These are phyloP conservation scores for Metopolophium dirhodum DNA, from an alignment of 1,140 invertebrate species.

Conservation along the genomic window DNA sequence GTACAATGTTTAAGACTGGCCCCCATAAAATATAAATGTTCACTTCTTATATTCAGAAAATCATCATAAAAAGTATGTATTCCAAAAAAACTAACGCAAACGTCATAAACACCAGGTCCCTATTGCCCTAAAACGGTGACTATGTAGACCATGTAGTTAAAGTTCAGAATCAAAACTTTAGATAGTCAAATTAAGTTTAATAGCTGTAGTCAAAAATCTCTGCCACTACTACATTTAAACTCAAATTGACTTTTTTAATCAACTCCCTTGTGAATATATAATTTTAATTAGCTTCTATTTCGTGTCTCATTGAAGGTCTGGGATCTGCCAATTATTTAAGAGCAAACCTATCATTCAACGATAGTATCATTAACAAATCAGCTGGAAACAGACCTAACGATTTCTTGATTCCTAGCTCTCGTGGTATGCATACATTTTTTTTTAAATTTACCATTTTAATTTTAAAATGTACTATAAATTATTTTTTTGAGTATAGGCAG, in stretches of 20 bases:
- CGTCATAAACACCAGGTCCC: too few relatives aligned
- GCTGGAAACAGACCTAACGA: not conserved
- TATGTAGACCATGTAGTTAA: not conserved
- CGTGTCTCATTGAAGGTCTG: not conserved
- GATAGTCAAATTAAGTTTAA: not conserved
- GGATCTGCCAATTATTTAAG: slow-evolving; percentile 34
- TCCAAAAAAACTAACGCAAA: too few relatives aligned
- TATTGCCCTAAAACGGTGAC: too few relatives aligned
- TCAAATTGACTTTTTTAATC: not conserved
- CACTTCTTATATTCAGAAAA: too few relatives aligned
- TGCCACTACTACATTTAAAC: not conserved
- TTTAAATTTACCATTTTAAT: not conserved
- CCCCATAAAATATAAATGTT: too few relatives aligned
- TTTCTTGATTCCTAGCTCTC: slow-evolving; percentile 4
- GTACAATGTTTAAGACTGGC: too few relatives aligned
- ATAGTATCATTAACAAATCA: not conserved
- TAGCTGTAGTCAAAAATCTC: not conserved
- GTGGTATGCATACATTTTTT: not conserved
- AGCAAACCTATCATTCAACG: not conserved
- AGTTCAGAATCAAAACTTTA: too few relatives aligned
- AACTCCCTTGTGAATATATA: not conserved
- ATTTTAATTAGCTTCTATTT: not conserved
- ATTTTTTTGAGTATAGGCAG: slow-evolving; percentile 6
- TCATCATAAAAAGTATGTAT: too few relatives aligned
- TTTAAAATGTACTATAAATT: not conserved